phyloP scores from a whole-genome alignment of 1,140 invertebrate species.

The Popillia japonica region DNA sequence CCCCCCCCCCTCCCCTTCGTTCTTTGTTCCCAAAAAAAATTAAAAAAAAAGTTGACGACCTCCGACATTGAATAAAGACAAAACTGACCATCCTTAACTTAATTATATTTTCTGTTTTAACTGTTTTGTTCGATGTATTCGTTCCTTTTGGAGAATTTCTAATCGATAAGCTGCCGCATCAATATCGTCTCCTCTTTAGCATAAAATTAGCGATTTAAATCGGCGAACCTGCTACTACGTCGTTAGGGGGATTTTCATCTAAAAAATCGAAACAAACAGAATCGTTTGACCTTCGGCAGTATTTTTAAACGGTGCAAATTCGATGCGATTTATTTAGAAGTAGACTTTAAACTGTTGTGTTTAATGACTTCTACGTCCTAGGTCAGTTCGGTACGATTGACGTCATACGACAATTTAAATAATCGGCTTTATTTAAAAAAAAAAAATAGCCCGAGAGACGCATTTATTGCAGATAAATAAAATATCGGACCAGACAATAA shows the following conservation, averaged over 20 bases:
- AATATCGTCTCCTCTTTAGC: too few relatives aligned
- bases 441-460: not conserved
- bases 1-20: not conserved
- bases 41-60: not conserved
- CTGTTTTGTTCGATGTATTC: not conserved
- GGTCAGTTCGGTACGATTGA: conserved; percentile 17
- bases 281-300: not conserved
- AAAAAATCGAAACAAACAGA: conserved; percentile 17
- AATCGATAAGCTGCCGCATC: too few relatives aligned
- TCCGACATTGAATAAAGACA: not conserved
- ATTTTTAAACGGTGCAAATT: conserved; percentile 6
- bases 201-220: not conserved
- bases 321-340: conserved; percentile 20
- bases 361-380: conserved; percentile 20
- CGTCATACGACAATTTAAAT: not conserved
- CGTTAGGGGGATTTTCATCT: not conserved
- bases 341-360: conserved; percentile 12
- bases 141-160: too few relatives aligned
- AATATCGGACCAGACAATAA: not conserved
- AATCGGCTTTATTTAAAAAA: not conserved
- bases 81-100: conserved; percentile 18
- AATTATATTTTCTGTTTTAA: too few relatives aligned
- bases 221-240: too few relatives aligned
- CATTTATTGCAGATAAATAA: not conserved
- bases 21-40: too few relatives aligned